These are phyloP conservation scores for Desmodus rotundus DNA, from an alignment of 2,113 vertebrate species.

Conservation along the genomic window DNA sequence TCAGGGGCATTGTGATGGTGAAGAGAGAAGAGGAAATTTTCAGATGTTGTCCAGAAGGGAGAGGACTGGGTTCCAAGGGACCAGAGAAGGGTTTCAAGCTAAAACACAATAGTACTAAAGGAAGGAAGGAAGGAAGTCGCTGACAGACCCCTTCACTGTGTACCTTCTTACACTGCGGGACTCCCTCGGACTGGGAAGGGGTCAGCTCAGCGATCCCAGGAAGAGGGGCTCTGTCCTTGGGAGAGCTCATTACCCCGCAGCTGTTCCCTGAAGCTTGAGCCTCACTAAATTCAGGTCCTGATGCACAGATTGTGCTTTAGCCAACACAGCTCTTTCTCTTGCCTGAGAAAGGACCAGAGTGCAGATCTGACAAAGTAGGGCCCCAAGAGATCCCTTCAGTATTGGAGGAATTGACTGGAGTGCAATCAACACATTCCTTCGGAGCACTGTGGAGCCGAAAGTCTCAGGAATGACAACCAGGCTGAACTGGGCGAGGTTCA, in stretches of 20 bases:
- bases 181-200: neutral
- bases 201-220: neutral
- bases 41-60: no score
- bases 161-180: no score
- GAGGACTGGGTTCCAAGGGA: neutral
- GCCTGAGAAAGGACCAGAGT: neutral
- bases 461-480: neutral
- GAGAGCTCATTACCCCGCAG: neutral
- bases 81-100: neutral
- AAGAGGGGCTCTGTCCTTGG: neutral
- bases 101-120: neutral
- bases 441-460: neutral
- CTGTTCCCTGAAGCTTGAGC: neutral
- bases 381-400: neutral
- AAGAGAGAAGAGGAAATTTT: neutral
- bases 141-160: neutral
- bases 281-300: neutral
- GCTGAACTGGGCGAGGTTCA: neutral
- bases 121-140: no score
- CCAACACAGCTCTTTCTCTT: neutral
- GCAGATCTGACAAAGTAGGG: neutral
- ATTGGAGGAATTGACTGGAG: neutral
- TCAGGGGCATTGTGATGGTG: neutral
- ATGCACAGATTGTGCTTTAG: neutral
- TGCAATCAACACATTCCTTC: neutral